Conservation (phyloP, 64 coral and sea anemone species). For the Orbicella faveolata region DNA sequence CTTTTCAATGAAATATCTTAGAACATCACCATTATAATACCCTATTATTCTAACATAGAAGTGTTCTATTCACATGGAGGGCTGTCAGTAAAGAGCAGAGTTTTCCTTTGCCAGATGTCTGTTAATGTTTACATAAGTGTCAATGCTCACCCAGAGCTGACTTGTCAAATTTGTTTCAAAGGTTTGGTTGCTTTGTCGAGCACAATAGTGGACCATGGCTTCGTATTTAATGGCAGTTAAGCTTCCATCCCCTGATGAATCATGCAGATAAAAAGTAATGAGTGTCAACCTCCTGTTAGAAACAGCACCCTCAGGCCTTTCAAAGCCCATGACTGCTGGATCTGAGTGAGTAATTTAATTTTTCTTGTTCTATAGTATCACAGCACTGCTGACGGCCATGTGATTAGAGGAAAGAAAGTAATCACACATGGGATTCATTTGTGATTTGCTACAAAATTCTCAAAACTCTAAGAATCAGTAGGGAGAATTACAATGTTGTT, state of each 20-base stretch:
- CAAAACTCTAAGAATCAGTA: background rate
- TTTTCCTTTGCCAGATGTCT: slow-evolving; percentile 22
- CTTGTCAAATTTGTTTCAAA: background rate
- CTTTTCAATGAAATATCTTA: background rate
- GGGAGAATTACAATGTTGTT: background rate
- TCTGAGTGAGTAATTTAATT: slow-evolving; percentile 33
- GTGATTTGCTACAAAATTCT: background rate
- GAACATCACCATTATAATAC: background rate
- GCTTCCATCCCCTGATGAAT: slow-evolving; percentile 24
- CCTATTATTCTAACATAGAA: background rate
- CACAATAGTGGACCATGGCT: slow-evolving; percentile 16
- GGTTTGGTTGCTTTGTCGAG: slow-evolving; percentile 25
- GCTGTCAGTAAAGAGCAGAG: background rate
- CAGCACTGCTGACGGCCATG: background rate
- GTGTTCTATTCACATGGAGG: background rate
- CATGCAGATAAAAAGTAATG: slow-evolving; percentile 47
- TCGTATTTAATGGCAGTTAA: slow-evolving; percentile 31
- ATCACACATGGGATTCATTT: background rate
- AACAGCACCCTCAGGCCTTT: background rate
- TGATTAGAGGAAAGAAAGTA: background rate
- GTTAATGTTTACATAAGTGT: background rate
- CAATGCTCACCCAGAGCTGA: background rate
- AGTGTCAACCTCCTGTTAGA: slow-evolving; percentile 27
- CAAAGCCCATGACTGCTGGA: slow-evolving; percentile 38
- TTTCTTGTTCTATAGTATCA: background rate